Evolutionary conservation across 2,113 vertebrate genomes (phyloP).

Genomic region (Spermophilus dauricus): DNA sequence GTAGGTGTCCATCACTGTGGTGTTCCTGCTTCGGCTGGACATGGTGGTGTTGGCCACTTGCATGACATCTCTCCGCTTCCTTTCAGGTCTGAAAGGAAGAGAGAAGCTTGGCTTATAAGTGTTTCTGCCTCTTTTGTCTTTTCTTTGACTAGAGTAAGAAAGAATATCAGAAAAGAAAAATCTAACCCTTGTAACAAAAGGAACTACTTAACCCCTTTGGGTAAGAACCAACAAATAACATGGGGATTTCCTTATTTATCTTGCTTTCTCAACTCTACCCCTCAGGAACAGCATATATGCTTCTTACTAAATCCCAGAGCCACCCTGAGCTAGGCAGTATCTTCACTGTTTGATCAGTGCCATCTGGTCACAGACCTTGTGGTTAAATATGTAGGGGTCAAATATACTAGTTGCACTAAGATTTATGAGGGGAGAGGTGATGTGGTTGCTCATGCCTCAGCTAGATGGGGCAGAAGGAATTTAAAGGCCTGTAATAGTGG

Average conservation of each 20-base stretch:
- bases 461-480: background rate
- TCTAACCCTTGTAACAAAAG: background rate
- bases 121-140: background rate
- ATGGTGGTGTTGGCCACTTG: constrained; percentile 92
- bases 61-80: constrained; percentile 93
- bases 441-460: background rate
- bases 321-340: background rate
- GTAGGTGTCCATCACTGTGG: constrained; percentile 80
- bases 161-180: background rate
- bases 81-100: constrained; percentile 88
- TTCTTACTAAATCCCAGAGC: background rate
- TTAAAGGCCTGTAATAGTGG: background rate
- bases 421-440: background rate
- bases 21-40: constrained; percentile 87
- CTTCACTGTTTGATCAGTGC: constrained; percentile 29
- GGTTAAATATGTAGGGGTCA: background rate
- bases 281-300: background rate
- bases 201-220: background rate
- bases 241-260: background rate
- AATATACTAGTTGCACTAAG: background rate
- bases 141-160: background rate
- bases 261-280: background rate
- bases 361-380: accelerated
- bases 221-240: background rate
- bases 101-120: background rate